A percentile compares a stretch with the other conserved stretches of the same genome.
Conservation (phyloP, 2,888 invertebrate genomes). For the Abscondita cerata region DNA sequence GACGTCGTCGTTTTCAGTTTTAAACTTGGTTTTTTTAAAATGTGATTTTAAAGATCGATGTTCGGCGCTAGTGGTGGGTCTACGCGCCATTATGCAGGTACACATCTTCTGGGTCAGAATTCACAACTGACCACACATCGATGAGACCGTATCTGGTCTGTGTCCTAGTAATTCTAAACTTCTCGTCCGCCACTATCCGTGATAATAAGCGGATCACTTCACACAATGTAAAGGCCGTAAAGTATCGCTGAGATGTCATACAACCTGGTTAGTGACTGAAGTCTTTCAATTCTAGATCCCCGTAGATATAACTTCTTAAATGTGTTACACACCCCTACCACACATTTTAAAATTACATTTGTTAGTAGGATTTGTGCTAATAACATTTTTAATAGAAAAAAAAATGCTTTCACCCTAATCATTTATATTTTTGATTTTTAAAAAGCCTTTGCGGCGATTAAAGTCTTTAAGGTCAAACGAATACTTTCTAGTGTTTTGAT, state of each 20-base stretch:
- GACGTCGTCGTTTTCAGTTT: background rate
- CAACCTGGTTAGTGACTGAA: too few relatives aligned
- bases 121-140: conserved; percentile 59
- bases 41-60: conserved; percentile 61
- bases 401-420: too few relatives aligned
- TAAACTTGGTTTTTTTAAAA: conserved; percentile 21
- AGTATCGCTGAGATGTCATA: conserved; percentile 16
- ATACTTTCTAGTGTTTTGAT: too few relatives aligned
- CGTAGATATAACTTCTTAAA: too few relatives aligned
- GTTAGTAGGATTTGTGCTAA: too few relatives aligned
- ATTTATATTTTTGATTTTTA: too few relatives aligned
- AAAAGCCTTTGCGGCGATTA: too few relatives aligned
- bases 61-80: conserved; percentile 57
- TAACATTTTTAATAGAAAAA: too few relatives aligned
- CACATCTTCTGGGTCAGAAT: background rate
- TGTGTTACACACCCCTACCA: too few relatives aligned
- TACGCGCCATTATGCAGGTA: conserved; percentile 49
- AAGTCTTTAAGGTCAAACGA: too few relatives aligned
- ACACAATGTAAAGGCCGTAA: background rate
- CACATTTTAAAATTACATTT: too few relatives aligned
- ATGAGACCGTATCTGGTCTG: conserved; percentile 64
- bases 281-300: too few relatives aligned
- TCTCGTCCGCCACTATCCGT: conserved; percentile 9
- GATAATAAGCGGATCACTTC: conserved; percentile 8
- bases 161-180: conserved; percentile 64